Evolutionary conservation across 2,797 vertebrate species (phyloP), one percentile per base, ranked within the genome.

Genomic region (Myotis pilosus): DNA sequence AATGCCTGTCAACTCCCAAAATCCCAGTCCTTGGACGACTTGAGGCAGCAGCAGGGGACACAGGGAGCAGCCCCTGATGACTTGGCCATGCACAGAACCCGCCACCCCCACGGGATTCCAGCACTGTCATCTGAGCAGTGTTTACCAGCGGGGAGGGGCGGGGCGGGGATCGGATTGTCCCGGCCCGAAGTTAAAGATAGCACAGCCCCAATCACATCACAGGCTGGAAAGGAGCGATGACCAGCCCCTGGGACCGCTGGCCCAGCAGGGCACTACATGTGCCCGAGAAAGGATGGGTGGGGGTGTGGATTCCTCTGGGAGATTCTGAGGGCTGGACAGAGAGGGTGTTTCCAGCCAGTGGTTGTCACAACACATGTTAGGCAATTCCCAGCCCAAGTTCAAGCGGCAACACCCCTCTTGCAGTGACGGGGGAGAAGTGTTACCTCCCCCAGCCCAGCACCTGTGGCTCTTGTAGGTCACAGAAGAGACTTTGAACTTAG

Each of bases 101-200:
- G 0, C 60, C 8, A 0, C 57, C 51, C 41, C 72, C 17, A 0
- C 0, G 0, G 41, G 64, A 80, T 74, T 76, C 71, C 92, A 28
- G 82, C 11, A 0, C 62, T 51, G 83, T 79, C 0, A 2, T 28
- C 3, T 10, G 86, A 69, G 88, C 9, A 0, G 33, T 74, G 85
- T 88, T 92, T 57, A 80, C 33, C 3, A 20, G n/a, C 3, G 30
- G 13, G 72, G 55, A 55, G 57, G 47, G 66, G 38, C 49, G 78
- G 15, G 6, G 51, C 30, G 79, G 28, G 60, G 60, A 62, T 62
- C 60, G 15, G 60, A 30, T 30, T 4, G 53, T 19, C 69, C 93
- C 4, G 5, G 62, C 30, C 38, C 0, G 0, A 12, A 36, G 85
- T 23, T 87, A 81, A 93, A 92, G 87, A 62, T 84, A 79, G 91